These are phyloP conservation scores for Hyles lineata DNA, from an alignment of 2,888 invertebrate species.

Conservation along the genomic window DNA sequence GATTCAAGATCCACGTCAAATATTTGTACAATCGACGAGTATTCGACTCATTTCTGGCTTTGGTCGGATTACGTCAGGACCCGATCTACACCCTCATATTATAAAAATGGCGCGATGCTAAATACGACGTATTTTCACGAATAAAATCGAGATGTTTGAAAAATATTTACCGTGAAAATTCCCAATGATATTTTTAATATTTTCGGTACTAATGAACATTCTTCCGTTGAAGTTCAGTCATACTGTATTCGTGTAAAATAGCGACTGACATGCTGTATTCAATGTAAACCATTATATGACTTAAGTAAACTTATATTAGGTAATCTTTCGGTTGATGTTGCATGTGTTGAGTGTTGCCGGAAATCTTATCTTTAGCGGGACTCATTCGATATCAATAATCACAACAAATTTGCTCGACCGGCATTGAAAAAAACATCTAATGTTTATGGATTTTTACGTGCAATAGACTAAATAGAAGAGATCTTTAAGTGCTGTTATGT, in stretches of 20 bases:
- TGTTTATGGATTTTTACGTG: not conserved
- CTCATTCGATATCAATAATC: constrained; percentile 8
- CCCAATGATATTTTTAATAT: not conserved
- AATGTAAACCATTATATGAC: not conserved
- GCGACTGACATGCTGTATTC: not conserved
- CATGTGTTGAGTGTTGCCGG: not conserved
- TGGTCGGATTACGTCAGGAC: constrained; percentile 2
- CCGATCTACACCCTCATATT: not conserved
- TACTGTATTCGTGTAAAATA: not conserved
- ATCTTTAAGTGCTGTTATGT: too few relatives aligned
- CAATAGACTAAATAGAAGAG: too few relatives aligned
- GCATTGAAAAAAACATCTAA: not conserved
- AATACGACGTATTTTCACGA: not conserved
- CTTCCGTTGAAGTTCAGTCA: not conserved
- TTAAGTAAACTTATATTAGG: too few relatives aligned
- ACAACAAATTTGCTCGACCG: not conserved
- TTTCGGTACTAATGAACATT: not conserved
- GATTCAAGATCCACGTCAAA: constrained; percentile 13
- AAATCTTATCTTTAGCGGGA: constrained; percentile 10
- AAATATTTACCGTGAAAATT: constrained; percentile 1
- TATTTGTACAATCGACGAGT: constrained; percentile 22
- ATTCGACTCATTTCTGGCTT: not conserved
- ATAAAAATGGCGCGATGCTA: not conserved
- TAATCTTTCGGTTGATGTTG: not conserved
- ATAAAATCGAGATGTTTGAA: not conserved